phyloP scores from a whole-genome alignment of 2,888 invertebrate species.

The Hirtodrosophila confusa region DNA sequence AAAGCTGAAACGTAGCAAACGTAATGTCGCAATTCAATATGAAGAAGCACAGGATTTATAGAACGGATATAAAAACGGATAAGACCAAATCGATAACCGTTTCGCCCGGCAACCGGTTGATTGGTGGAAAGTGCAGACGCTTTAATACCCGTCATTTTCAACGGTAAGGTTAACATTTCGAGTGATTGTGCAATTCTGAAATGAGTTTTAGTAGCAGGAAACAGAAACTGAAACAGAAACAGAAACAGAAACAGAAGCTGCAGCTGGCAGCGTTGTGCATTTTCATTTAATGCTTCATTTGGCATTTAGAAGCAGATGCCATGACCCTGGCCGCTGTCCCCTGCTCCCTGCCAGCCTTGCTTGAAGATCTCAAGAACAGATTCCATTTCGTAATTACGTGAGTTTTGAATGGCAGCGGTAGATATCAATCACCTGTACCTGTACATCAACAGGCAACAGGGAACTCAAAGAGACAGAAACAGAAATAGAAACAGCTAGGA shows the following conservation, averaged over 20 bases:
- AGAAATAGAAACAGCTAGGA: slow-evolving; percentile 15
- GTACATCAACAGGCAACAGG: background rate
- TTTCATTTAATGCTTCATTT: slow-evolving; percentile 37
- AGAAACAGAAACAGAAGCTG: too few species aligned
- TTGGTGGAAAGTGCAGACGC: slow-evolving; percentile 22
- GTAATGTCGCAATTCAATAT: slow-evolving; percentile 12
- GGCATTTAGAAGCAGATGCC: slow-evolving; percentile 23
- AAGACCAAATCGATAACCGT: slow-evolving; percentile 22
- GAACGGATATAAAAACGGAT: slow-evolving; percentile 34
- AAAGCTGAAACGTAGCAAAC: background rate
- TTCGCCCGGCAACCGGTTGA: slow-evolving; percentile 16
- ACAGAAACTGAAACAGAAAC: too few species aligned
- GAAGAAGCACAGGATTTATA: slow-evolving; percentile 29
- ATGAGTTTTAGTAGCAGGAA: too few species aligned
- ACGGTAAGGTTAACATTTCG: slow-evolving; percentile 30
- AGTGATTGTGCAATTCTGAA: slow-evolving; percentile 3
- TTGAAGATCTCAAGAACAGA: slow-evolving; percentile 19
- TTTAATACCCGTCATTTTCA: slow-evolving; percentile 25
- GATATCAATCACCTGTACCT: slow-evolving; percentile 37
- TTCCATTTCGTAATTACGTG: slow-evolving; percentile 37
- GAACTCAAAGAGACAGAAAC: background rate
- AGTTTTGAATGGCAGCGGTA: slow-evolving; percentile 39
- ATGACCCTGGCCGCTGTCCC: too few species aligned
- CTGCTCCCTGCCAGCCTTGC: background rate
- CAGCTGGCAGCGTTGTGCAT: slow-evolving; percentile 18